Evolutionary conservation across 2,888 invertebrate genomes (phyloP).

Genomic region (Melolontha melolontha): DNA sequence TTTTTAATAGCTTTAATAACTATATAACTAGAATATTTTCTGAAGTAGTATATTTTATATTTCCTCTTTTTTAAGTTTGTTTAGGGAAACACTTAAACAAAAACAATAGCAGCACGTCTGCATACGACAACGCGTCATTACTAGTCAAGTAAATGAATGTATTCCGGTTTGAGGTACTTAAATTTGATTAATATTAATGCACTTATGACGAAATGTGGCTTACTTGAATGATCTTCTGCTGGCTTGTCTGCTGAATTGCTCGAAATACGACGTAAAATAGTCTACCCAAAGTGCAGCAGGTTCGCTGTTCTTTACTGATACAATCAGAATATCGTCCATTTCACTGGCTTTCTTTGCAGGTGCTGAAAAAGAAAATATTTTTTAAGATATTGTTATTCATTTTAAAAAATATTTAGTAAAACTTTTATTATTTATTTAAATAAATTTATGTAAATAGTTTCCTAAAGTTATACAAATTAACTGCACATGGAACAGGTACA

Average conservation of each 20-base stretch:
- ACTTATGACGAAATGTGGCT: constrained; percentile 52
- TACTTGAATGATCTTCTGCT: constrained; percentile 83
- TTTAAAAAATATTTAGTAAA: not conserved
- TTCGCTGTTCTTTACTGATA: constrained; percentile 83
- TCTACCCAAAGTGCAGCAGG: constrained; percentile 85
- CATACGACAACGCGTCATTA: not conserved
- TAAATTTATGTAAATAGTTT: too few species aligned
- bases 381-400: not conserved
- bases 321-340: constrained; percentile 86
- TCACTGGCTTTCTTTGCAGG: constrained; percentile 61
- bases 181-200: constrained; percentile 27
- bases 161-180: constrained; percentile 31
- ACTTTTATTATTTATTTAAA: too few species aligned
- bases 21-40: too few species aligned
- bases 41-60: too few species aligned
- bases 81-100: not conserved
- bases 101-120: constrained; percentile 1
- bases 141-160: constrained; percentile 19
- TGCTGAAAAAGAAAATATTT: constrained; percentile 52
- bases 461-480: too few species aligned
- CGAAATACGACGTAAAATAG: constrained; percentile 85
- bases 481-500: too few species aligned
- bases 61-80: too few species aligned
- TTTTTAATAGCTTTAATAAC: too few species aligned
- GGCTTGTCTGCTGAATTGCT: constrained; percentile 82